Conservation (phyloP, 2,113 vertebrate species). For the Bungarus multicinctus region DNA sequence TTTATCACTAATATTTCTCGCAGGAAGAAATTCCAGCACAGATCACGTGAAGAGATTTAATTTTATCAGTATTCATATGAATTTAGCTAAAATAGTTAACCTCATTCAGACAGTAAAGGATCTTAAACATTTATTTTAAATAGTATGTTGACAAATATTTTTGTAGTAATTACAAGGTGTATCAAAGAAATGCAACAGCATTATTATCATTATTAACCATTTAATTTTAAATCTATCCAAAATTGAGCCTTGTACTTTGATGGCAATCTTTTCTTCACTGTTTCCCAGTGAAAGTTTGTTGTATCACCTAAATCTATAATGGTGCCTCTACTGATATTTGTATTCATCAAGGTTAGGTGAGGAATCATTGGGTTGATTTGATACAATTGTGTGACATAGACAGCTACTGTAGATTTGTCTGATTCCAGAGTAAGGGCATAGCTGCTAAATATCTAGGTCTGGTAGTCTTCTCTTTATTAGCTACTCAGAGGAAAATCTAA, state of each 20-base stretch:
- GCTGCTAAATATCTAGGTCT: background rate
- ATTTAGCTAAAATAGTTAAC: background rate
- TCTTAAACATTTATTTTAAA: background rate
- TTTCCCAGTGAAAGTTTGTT: background rate
- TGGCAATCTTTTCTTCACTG: background rate
- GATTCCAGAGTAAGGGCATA: background rate
- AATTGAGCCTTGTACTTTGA: background rate
- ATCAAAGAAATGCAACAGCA: background rate
- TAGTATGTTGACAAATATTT: background rate
- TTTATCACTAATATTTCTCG: background rate
- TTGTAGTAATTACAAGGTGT: background rate
- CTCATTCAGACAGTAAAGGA: background rate
- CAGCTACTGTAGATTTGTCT: background rate
- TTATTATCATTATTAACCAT: background rate
- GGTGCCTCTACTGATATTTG: background rate
- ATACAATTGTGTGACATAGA: background rate
- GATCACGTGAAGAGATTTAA: background rate
- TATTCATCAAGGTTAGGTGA: background rate
- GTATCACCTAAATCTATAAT: background rate
- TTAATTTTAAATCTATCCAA: background rate
- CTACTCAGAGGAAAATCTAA: background rate
- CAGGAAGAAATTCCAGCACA: background rate
- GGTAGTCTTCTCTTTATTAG: background rate
- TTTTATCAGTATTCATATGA: background rate
- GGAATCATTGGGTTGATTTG: background rate